phyloP scores from a whole-genome alignment of 2,888 invertebrate genomes.

The Hybos culiciformis region DNA sequence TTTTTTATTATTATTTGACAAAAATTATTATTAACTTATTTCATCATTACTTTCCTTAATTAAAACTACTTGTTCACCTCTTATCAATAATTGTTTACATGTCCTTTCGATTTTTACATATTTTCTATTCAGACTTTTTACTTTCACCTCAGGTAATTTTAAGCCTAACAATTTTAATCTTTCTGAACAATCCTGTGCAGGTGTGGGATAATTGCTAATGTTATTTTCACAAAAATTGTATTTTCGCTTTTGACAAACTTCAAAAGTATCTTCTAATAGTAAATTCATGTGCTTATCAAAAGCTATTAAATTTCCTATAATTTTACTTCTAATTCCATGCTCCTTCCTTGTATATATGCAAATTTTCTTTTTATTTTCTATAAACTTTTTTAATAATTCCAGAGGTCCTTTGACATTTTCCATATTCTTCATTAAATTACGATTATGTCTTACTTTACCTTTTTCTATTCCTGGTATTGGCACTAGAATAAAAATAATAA shows the following conservation, averaged over 20 bases:
- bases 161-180: conserved; percentile 38
- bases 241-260: conserved; percentile 57
- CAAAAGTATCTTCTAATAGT: conserved; percentile 67
- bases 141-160: conserved; percentile 40
- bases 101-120: conserved; percentile 52
- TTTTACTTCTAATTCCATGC: conserved; percentile 57
- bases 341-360: conserved; percentile 52
- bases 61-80: conserved; percentile 55
- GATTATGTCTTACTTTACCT: conserved; percentile 19
- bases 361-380: conserved; percentile 16
- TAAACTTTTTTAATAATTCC: conserved; percentile 43
- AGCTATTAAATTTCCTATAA: conserved; percentile 64
- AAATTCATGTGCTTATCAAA: conserved; percentile 95
- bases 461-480: conserved; percentile 17
- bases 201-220: conserved; percentile 20
- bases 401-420: conserved; percentile 46
- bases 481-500: conserved; percentile 22
- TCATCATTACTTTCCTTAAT: neutral
- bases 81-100: conserved; percentile 52
- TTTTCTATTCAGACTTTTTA: conserved; percentile 45
- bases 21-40: too few species aligned
- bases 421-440: conserved; percentile 43
- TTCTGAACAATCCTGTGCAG: conserved; percentile 32
- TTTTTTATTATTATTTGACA: too few species aligned
- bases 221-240: conserved; percentile 26